Evolutionary conservation across 2,797 vertebrate genomes (phyloP), one percentile per base, ranked within the genome.

Genomic region (Crenuchus spilurus): DNA sequence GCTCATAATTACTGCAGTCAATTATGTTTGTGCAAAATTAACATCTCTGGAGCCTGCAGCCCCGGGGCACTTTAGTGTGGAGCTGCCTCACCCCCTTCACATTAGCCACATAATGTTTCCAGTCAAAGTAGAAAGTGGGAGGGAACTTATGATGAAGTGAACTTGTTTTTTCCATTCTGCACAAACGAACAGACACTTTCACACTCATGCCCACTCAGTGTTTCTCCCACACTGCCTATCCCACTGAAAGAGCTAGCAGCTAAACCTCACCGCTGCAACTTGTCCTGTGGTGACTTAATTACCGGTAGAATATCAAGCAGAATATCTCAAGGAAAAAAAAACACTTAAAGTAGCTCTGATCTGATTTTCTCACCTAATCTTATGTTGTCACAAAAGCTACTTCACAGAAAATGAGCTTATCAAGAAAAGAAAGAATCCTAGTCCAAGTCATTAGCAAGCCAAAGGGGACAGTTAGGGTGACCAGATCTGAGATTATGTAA

Each of bases 271-370:
- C 90, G 88, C 85, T 82, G 76, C 73, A 86, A 86, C 90, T 90
- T 88, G 88, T 90, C 87, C 70, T 89, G 86, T 75, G 86, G 87
- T 81, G 83, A 51, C 75, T 80, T 88, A 86, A 90, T 91, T 86
- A 89, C 24, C 69, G 74, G 81, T 82, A 88, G 67, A 14, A 85
- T 86, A 76, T 76, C 71, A 70, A 74, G 70, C 70, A 55, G 57
- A 86, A 80, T 78, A 86, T 82, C 76, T 78, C 35, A 80, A 80
- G 85, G 84, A 75, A 76, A 26, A 46, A 11, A 60, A 58, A 60
- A 63, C 41, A 51, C 16, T 10, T n/a, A n/a, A n/a, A n/a, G n/a
- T n/a, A n/a, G n/a, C n/a, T n/a, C n/a, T n/a, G n/a, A n/a, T n/a
- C n/a, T n/a, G n/a, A n/a, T n/a, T n/a, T n/a, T n/a, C n/a, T n/a